These are phyloP conservation scores for Talpa occidentalis DNA, from an alignment of 2,113 vertebrate species.

Conservation along the genomic window DNA sequence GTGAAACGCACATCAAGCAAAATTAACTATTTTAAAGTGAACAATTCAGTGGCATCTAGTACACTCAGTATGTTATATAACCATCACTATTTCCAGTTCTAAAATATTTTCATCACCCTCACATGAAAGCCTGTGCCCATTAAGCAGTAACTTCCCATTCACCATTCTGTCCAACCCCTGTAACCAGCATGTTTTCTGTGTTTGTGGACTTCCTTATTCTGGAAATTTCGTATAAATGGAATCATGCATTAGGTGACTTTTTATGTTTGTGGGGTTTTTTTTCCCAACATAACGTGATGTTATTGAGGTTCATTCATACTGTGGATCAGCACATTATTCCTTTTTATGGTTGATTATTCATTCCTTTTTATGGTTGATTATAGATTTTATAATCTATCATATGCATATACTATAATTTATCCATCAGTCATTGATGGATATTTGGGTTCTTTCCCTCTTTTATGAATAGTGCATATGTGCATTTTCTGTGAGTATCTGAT, in stretches of 20 bases:
- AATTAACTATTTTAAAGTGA: too few species aligned
- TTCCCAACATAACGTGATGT: neutral
- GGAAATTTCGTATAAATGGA: too few species aligned
- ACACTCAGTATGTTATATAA: too few species aligned
- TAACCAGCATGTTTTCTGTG: neutral
- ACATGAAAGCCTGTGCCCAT: neutral
- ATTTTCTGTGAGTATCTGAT: neutral
- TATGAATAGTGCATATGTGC: neutral
- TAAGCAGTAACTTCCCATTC: neutral
- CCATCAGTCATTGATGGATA: too few species aligned
- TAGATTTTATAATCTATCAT: too few species aligned
- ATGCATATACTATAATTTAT: too few species aligned
- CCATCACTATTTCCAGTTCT: neutral
- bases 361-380: too few species aligned
- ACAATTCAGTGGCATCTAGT: too few species aligned
- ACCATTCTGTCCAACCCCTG: neutral
- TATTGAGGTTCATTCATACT: neutral
- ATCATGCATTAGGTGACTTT: neutral
- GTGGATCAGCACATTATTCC: too few species aligned
- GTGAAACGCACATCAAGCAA: too few species aligned
- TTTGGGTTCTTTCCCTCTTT: neutral
- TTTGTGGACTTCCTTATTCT: neutral
- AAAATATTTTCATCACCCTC: neutral
- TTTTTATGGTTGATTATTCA: too few species aligned
- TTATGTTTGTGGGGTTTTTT: neutral